phyloP scores from a whole-genome alignment of 2,113 vertebrate genomes.

The Hemicordylus capensis region DNA sequence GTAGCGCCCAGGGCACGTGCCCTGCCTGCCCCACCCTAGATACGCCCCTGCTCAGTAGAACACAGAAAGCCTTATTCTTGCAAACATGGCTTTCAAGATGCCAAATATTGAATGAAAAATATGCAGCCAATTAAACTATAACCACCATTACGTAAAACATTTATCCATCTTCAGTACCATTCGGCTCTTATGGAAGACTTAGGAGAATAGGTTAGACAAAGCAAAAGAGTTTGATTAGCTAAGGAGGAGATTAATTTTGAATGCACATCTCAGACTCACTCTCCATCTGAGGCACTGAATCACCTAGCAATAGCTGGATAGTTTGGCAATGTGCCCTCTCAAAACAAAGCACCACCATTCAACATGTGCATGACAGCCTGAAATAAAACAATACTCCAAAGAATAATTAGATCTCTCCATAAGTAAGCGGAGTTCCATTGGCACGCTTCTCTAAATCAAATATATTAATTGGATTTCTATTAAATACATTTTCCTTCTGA shows the following conservation, averaged over 20 bases:
- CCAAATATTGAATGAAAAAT: too few species aligned
- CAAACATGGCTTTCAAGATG: neutral
- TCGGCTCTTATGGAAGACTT: neutral
- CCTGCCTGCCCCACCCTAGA: too few species aligned
- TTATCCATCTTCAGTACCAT: neutral
- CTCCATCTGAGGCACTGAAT: neutral
- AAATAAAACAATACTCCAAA: neutral
- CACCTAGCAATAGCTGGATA: neutral
- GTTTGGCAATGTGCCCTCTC: neutral
- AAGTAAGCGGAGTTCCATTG: neutral
- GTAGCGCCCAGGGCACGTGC: too few species aligned
- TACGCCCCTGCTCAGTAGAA: too few species aligned
- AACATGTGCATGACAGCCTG: too few species aligned
- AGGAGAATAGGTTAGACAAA: neutral
- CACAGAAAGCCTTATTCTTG: too few species aligned
- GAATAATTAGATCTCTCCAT: constrained; percentile 15
- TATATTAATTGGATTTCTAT: constrained; percentile 1
- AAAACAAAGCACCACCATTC: neutral
- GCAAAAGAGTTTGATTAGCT: too few species aligned
- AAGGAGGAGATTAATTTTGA: too few species aligned
- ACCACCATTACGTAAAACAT: neutral
- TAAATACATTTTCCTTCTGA: neutral
- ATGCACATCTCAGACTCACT: too few species aligned
- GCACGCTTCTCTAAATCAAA: neutral
- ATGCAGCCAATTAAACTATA: neutral